A percentile compares a stretch with the other conserved stretches of the same genome.
These are phyloP conservation scores for honey bee (Apis mellifera) DNA, from an alignment of 1,140 invertebrate species.

Conservation along the genomic window Amel_HAv3.1 CM009933.2:10154501-10155000, in stretches of 20 bases:
- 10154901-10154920: constrained; percentile 92
- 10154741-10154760: constrained; percentile 78
- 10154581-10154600: neutral
- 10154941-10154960: neutral
- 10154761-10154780: constrained; percentile 70
- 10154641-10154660: constrained; percentile 69
- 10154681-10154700: constrained; percentile 61
- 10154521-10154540: constrained; percentile 93
- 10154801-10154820: constrained; percentile 68
- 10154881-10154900: constrained; percentile 94
- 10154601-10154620: neutral
- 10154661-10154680: constrained; percentile 61
- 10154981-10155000: constrained; percentile 91
- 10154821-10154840: constrained; percentile 82
- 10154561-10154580: constrained; percentile 3
- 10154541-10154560: constrained; percentile 88
- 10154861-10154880: constrained; percentile 94
- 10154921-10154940: constrained; percentile 18
- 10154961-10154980: neutral
- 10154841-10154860: constrained; percentile 86
- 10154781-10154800: constrained; percentile 54
- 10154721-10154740: constrained; percentile 60
- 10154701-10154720: constrained; percentile 50
- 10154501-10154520: constrained; percentile 92
- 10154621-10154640: constrained; percentile 47